A percentile compares a stretch with the other conserved stretches of the same genome.
These are phyloP conservation scores for Drosophila micromelanica DNA, from an alignment of 1,140 invertebrate species.

Conservation along the genomic window DNA sequence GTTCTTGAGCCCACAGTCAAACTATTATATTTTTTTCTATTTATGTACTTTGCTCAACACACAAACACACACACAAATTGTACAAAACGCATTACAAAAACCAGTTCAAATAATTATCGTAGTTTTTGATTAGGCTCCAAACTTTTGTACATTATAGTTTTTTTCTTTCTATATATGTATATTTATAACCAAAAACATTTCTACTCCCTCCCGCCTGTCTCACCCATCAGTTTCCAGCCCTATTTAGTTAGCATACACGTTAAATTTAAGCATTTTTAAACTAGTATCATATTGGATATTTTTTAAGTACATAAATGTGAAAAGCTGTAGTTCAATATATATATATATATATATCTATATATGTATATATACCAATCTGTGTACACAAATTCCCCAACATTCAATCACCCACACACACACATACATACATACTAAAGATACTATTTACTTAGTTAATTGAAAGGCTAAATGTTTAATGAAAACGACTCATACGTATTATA, in stretches of 20 bases:
- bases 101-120: conserved; percentile 1
- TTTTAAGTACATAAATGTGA: conserved; percentile 2
- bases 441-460: conserved; percentile 63
- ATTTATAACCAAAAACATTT: neutral
- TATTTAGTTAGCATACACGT: neutral
- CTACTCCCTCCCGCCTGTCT: too few species aligned
- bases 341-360: too few species aligned
- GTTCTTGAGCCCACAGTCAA: too few species aligned
- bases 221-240: neutral
- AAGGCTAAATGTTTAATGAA: conserved; percentile 54
- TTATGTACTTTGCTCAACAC: too few species aligned
- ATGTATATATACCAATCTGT: too few species aligned
- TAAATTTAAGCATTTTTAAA: conserved; percentile 4
- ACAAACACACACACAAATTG: conserved; percentile 8
- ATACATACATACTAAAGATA: conserved; percentile 44
- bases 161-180: neutral
- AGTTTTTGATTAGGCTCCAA: neutral
- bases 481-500: conserved; percentile 72
- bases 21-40: too few species aligned
- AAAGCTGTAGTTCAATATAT: conserved; percentile 1
- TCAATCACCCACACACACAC: conserved; percentile 10
- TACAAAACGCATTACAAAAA: conserved; percentile 14
- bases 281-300: conserved; percentile 18
- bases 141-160: conserved; percentile 10
- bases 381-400: conserved; percentile 1